phyloP scores from a whole-genome alignment of 2,888 invertebrate genomes.

The Euspilapteryx auroguttella region DNA sequence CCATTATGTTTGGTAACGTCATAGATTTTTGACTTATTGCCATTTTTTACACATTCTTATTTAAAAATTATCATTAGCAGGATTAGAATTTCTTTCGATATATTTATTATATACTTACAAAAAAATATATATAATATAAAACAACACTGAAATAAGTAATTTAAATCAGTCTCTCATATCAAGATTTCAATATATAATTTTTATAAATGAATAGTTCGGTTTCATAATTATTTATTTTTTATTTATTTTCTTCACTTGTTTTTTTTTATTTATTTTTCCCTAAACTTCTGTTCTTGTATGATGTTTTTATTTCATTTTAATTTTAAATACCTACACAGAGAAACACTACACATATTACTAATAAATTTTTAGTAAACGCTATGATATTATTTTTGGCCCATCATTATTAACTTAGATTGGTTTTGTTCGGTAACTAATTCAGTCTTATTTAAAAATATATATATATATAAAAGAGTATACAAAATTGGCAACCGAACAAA shows the following conservation, averaged over 20 bases:
- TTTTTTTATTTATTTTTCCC: slow-evolving; percentile 3
- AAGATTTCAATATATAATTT: no score
- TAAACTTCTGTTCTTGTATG: slow-evolving; percentile 17
- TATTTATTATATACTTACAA: no score
- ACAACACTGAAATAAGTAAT: no score
- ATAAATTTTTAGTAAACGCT: slow-evolving; percentile 32
- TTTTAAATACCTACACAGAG: slow-evolving; percentile 55
- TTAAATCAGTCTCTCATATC: slow-evolving; percentile 5
- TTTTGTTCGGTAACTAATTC: slow-evolving; percentile 45
- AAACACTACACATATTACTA: slow-evolving; percentile 52
- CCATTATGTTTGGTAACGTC: slow-evolving; percentile 19
- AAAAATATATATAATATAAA: no score
- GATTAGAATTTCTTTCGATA: no score
- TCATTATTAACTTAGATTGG: slow-evolving; percentile 16
- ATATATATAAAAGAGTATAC: not conserved
- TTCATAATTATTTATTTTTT: slow-evolving; percentile 13
- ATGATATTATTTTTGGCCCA: slow-evolving; percentile 44
- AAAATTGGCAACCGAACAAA: slow-evolving; percentile 43
- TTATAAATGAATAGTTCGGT: no score
- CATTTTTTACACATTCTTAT: slow-evolving; percentile 31
- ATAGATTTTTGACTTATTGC: slow-evolving; percentile 21
- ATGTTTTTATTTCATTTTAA: slow-evolving; percentile 18
- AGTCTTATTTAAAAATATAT: no score
- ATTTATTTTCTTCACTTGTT: slow-evolving; percentile 15
- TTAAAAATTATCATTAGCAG: no score